Evolutionary conservation across 2,113 vertebrate genomes (phyloP).

Genomic region (Glareola pratincola): DNA sequence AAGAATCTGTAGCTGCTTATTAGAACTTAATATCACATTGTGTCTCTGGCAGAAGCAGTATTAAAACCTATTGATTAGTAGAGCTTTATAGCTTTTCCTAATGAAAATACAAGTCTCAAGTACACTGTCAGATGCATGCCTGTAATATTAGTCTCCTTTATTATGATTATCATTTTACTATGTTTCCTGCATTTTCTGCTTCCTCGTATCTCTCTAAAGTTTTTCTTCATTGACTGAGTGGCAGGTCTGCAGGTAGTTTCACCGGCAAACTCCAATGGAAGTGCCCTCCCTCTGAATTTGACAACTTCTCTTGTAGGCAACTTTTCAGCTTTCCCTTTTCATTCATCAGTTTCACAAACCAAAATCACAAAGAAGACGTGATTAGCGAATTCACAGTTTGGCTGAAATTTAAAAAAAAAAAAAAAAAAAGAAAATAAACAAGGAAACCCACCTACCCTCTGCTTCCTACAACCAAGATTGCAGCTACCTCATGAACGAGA

Average conservation of each 20-base stretch:
- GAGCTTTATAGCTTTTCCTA: not conserved
- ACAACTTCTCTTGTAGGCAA: not conserved
- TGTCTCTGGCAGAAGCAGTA: not conserved
- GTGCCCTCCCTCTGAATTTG: accelerated
- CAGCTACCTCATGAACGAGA: not conserved
- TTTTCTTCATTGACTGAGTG: not conserved
- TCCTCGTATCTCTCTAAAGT: not conserved
- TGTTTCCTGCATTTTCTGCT: not conserved
- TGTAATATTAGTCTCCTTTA: not conserved
- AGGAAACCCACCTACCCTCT: not conserved
- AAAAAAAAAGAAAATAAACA: not conserved
- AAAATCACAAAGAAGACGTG: not conserved
- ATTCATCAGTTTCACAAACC: not conserved
- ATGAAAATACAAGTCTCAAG: not conserved
- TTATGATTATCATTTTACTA: not conserved
- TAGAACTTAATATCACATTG: not conserved
- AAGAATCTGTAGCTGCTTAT: not conserved
- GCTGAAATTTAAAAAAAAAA: not conserved
- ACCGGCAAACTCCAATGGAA: not conserved
- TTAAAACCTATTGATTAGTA: not conserved
- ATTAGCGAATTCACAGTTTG: not conserved
- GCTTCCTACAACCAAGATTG: not conserved
- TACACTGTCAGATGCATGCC: not conserved
- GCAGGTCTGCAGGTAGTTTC: not conserved
- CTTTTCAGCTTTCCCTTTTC: not conserved